Base-by-base conservation (phyloP, 92 coral and sea anemone species). In the Muricea muricata region DNA sequence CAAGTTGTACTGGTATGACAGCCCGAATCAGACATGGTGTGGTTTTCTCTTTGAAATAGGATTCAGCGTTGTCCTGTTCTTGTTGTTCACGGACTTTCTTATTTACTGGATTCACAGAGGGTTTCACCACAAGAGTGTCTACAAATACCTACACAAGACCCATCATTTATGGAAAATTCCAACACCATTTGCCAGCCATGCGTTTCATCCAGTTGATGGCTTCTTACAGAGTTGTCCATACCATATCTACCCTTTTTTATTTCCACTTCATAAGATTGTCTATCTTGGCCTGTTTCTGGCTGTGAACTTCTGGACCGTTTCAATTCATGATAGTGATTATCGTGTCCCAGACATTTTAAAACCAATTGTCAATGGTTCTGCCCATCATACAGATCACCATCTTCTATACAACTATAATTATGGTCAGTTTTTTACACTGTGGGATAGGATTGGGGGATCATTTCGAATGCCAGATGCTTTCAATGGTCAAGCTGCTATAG, bases 41-140 rank as follows among this genome's bases (percentile, higher is more conserved):
- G 31, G 73, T 6, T 82, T 89, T 35, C 65, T 84, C 18, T 5
- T 80, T 14, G 97, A 95, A 65, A 52, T 93, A 48, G 34, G 83
- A 28, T 67, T 41, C 35, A 91, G 97, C 71, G 82, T 91, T 10
- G 78, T 86, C 58, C 32, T 83, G 52, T 91, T 93, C 73, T 84
- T 95, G 50, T 29, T 93, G 18, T 95, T 95, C 56, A 95, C 98
- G 21, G 98, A 95, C 89, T 86, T 86, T 29, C 57, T 89, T 8
- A 95, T 95, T 47, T 95, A 93, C 84, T 95, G 98, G 98, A 95
- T 95, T 14, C 98, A 95, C 56, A 97, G 98, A 20, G 92, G 94
- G 1, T 85, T 95, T 52, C 98, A 95, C 57, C 97, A 95, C 73
- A 97, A 97, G 17, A 85, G 69, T 39, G 82, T 95, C 20, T 95